phyloP scores from a whole-genome alignment of 2,113 vertebrate species.

The Ptyas mucosa region DNA sequence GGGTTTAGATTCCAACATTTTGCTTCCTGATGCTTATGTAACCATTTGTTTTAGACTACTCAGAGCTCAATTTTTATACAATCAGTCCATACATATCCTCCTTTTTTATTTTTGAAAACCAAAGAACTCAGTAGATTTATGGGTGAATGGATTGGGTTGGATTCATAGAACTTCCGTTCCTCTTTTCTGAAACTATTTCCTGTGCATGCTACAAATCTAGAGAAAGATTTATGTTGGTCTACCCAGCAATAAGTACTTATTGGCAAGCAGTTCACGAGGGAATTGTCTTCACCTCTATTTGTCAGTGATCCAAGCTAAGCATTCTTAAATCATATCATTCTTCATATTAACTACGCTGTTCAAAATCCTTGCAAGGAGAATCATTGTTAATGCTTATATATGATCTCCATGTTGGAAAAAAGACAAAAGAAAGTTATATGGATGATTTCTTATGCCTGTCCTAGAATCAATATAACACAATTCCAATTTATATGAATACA shows the following conservation, averaged over 20 bases:
- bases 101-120: slow-evolving; percentile 1
- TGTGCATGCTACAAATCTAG: slow-evolving; percentile 28
- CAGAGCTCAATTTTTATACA: slow-evolving; percentile 8
- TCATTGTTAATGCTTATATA: slow-evolving; percentile 22
- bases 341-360: slow-evolving; percentile 24
- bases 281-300: slow-evolving; percentile 35
- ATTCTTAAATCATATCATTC: slow-evolving; percentile 29
- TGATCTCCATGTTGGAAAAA: slow-evolving; percentile 3
- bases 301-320: slow-evolving; percentile 25
- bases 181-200: slow-evolving; percentile 16
- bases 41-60: slow-evolving; percentile 17
- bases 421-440: not conserved
- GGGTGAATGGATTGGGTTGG: slow-evolving; percentile 36
- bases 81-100: not conserved
- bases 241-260: slow-evolving; percentile 19
- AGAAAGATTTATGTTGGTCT: slow-evolving; percentile 8
- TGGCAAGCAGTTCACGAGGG: slow-evolving; percentile 24
- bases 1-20: not conserved
- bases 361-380: slow-evolving; percentile 5
- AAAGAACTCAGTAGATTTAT: slow-evolving; percentile 17
- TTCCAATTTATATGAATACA: slow-evolving; percentile 41
- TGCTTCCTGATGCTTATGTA: not conserved
- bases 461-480: slow-evolving; percentile 25
- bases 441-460: slow-evolving; percentile 16
- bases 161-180: not conserved